Evolutionary conservation across 2,888 invertebrate species (phyloP), one percentile per base, ranked within the genome.

Genomic region (Sinohyriopsis cumingii): DNA sequence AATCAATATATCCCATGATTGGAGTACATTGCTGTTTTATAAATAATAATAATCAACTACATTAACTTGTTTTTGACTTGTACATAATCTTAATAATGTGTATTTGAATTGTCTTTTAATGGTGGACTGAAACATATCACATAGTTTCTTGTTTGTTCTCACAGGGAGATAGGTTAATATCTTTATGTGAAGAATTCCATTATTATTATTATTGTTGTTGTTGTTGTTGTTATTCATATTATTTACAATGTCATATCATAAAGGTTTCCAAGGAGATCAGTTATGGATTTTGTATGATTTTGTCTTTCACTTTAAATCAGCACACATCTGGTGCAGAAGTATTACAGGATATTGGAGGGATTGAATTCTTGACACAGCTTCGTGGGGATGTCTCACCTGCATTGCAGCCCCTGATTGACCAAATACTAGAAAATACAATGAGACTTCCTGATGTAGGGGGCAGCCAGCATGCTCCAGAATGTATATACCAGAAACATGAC

Each of bases 301-400:
- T 45, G 20, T 60, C 53, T 59, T 59, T 65, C 63, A 18, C 64
- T 61, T 61, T 59, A 57, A 70, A 78, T 66, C 71, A 89, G 89
- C 87, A 89, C 71, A 80, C 86, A 59, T 81, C 86, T 54, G 88
- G 86, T 6, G 85, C 87, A 55, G 82, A 83, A 63, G 82, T 87
- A 56, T 73, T 88, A 18, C 81, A 85, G 68, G 86, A 87, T 70
- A 80, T 89, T 55, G 89, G 89, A 20, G 88, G 82, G n/a, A 81
- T 89, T 45, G 88, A 89, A 76, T 89, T 89, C 64, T 74, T 89
- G n/a, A 82, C 86, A 7, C 77, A 86, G 55, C 77, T 89, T n/a
- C 76, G 88, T 25, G 75, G 75, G 54, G 87, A 89, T 75, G 72
- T 82, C 20, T 74, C 82, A 7, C 67, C 77, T 15, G 73, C 78